Evolutionary conservation across 2,888 invertebrate species (phyloP), one percentile per base, ranked within the genome.

Genomic region (Sesamia inferens): DNA sequence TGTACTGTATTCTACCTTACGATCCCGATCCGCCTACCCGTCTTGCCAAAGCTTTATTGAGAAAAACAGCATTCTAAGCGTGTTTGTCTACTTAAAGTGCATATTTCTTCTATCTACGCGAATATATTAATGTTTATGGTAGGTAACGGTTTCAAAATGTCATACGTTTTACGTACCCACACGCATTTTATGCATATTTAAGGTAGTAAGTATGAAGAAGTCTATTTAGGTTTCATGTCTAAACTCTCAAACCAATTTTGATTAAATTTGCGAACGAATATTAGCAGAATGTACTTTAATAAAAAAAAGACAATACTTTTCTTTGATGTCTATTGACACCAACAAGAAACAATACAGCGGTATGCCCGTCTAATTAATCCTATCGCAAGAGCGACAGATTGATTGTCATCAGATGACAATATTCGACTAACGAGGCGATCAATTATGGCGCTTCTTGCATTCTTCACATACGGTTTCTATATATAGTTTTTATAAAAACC

Each of bases 321-420:
- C 55, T 75, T 2, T 31, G 11, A 51, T 81, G 57, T 67, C 69
- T 71, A 84, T 84, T 84, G 77, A 69, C 69, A 76, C 63, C 69
- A 75, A 80, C 76, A 81, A 84, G 75, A 81, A 71, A 82, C 78
- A 79, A 87, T 87, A 61, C 81, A 76, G 80, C 62, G 84, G 86
- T 79, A 83, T 85, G 76, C 66, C 68, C 57, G 71, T 57, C 77
- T 83, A 70, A 86, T 85, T 85, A 85, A 85, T 86, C 77, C 67
- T 22, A 59, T 71, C 47, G 19, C 70, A 57, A 58, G 14, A 57
- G 42, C 44, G 62, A 70, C 78, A 76, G 69, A 84, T 85, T 71
- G 76, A 78, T 76, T 54, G 64, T 64, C 75, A 79, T 81, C 67
- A 44, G 31, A 79, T 81, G 78, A 71, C 86, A 79, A 74, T 74